Percentiles rank a stretch among this genome's conserved stretches.
Conservation (phyloP, 2,888 invertebrate genomes). For the Mechanitis messenoides region DNA sequence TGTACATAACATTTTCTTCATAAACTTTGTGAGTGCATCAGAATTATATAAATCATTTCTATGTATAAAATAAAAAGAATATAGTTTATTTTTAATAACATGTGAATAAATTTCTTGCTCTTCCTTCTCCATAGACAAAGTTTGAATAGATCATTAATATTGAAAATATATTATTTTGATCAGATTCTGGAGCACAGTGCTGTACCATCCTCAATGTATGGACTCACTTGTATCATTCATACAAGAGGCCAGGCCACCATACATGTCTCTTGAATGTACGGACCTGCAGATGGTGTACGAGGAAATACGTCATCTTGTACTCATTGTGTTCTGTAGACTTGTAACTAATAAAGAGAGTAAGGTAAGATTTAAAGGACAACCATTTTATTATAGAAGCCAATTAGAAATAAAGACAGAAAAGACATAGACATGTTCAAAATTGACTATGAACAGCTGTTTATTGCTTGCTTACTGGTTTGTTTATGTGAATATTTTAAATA, state of each 20-base stretch:
- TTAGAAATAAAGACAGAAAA: too few species aligned
- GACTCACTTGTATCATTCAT: conserved; percentile 83
- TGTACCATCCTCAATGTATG: conserved; percentile 80
- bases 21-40: too few species aligned
- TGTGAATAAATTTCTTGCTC: background rate
- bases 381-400: too few species aligned
- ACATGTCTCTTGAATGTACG: conserved; percentile 67
- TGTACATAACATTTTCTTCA: too few species aligned
- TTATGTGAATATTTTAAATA: too few species aligned
- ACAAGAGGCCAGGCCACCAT: conserved; percentile 83
- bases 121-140: background rate
- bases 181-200: conserved; percentile 84
- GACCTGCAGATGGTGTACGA: conserved; percentile 70
- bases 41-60: background rate
- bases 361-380: conserved; percentile 51
- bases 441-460: too few species aligned
- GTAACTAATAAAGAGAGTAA: conserved; percentile 87
- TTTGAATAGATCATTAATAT: background rate
- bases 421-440: too few species aligned
- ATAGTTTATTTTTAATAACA: too few species aligned
- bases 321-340: conserved; percentile 84
- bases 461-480: too few species aligned
- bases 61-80: background rate
- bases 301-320: conserved; percentile 79
- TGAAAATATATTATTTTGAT: conserved; percentile 23